Evolutionary conservation across 2,797 vertebrate species (phyloP).

Genomic region (Cossypha polioptera): DNA sequence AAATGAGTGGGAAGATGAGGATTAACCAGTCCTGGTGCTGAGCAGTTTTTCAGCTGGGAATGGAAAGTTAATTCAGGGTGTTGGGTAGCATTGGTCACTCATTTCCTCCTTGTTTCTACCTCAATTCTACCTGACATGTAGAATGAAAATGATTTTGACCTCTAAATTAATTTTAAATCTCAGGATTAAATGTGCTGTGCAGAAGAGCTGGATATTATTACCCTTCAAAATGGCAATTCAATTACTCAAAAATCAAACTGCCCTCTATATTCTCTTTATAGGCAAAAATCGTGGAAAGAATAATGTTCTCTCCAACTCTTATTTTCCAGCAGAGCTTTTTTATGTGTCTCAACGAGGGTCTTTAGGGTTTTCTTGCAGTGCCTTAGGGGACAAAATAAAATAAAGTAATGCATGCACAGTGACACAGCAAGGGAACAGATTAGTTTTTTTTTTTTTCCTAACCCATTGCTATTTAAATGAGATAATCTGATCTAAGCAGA

Average conservation of each 20-base stretch:
- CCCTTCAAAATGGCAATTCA: background rate
- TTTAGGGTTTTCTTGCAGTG: constrained; percentile 31
- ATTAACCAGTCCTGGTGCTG: background rate
- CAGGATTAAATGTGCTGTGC: background rate
- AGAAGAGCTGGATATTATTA: background rate
- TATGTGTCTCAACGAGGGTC: constrained; percentile 34
- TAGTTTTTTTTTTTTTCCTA: background rate
- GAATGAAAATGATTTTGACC: background rate
- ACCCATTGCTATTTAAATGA: constrained; percentile 58
- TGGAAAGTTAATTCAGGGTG: background rate
- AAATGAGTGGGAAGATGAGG: background rate
- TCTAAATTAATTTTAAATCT: background rate
- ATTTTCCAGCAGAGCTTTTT: constrained; percentile 48
- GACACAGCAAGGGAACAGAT: constrained; percentile 32
- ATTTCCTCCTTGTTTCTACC: background rate
- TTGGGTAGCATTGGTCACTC: background rate
- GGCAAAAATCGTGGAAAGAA: background rate
- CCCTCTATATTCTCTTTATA: background rate
- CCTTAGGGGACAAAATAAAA: constrained; percentile 44
- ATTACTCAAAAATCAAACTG: background rate
- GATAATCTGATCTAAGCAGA: constrained; percentile 55
- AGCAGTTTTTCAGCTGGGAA: background rate
- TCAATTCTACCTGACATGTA: background rate
- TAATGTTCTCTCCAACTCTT: constrained; percentile 9
- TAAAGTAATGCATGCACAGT: constrained; percentile 16